phyloP scores from a whole-genome alignment of 2,113 vertebrate species.

The Arothron firmamentum region DNA sequence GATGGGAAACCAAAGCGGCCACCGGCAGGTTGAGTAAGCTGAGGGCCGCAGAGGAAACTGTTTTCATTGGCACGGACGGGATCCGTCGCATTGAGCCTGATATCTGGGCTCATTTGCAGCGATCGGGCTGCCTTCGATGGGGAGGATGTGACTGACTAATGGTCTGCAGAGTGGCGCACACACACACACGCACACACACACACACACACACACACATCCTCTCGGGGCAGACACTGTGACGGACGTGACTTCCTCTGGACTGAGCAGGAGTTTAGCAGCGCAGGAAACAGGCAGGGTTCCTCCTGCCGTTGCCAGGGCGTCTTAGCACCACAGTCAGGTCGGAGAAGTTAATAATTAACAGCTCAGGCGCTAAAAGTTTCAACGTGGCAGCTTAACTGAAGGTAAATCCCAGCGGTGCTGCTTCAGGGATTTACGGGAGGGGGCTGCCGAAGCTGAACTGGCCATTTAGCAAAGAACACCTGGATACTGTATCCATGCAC shows the following conservation, averaged over 20 bases:
- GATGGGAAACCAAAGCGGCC: slow-evolving; percentile 46
- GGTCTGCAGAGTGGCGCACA: slow-evolving; percentile 30
- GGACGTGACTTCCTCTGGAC: slow-evolving; percentile 35
- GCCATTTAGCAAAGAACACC: slow-evolving; percentile 46
- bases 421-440: not conserved
- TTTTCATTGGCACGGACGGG: slow-evolving; percentile 55
- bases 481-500: slow-evolving; percentile 55
- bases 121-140: slow-evolving; percentile 43
- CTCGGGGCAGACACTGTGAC: not conserved
- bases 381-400: not conserved
- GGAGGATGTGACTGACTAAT: slow-evolving; percentile 58
- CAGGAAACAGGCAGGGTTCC: no score
- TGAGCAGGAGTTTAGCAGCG: no score
- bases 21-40: slow-evolving; percentile 48
- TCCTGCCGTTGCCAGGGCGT: no score
- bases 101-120: slow-evolving; percentile 50
- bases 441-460: slow-evolving; percentile 6
- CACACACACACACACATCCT: slow-evolving; percentile 15
- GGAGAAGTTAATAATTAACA: no score
- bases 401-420: not conserved
- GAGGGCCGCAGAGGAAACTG: slow-evolving; percentile 53
- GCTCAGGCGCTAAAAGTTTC: no score
- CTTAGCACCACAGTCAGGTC: no score
- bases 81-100: slow-evolving; percentile 27
- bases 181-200: slow-evolving; percentile 24